Base-by-base conservation (phyloP, 2,888 invertebrate species). In the Diarsia mendica region DNA sequence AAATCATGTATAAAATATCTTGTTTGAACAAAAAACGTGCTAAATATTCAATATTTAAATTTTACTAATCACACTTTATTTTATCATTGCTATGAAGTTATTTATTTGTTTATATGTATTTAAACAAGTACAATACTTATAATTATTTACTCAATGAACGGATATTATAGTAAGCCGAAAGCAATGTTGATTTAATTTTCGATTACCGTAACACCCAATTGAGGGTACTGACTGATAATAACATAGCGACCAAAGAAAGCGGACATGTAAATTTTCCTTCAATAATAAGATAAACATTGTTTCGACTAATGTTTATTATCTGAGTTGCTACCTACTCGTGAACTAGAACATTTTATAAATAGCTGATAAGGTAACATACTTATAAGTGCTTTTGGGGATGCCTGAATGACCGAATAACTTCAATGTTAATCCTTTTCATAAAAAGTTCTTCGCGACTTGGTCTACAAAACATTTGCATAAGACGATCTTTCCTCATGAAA, bases 221-320 rank as follows among this genome's bases (percentile, higher is more conserved):
- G 86, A 83, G 91, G 90, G 80, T 84, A 89, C 71, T 85, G 86
- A 80, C 90, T 89, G 94, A 94, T 94, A 93, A 90, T 75, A 69
- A 77, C 87, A 66, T 89, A 80, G 89, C 85, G 88, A 88, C 89
- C 58, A 87, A 89, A 89, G 90, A 91, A 92, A 91, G 88, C 87
- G 80, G 49, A 81, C 78, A 83, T 79, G 79, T 85, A 87, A 92
- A 90, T 88, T 90, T 91, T 91, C 90, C 91, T 89, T 87, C 77
- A 88, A 90, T 85, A 89, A 91, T 82, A 90, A 77, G 90, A 90
- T 90, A 89, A 86, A 60, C 11, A 44, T 53, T 72, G 67, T 72
- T 77, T 69, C 61, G 75, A 66, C 64, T n/a, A 72, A 67, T 74
- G 23, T 69, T 71, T 67, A 70, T 78, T 70, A 80, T 83, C 69